Evolutionary conservation across 2,113 vertebrate genomes (phyloP), one percentile per base, ranked within the genome.

Genomic region (Nibea coibor): DNA sequence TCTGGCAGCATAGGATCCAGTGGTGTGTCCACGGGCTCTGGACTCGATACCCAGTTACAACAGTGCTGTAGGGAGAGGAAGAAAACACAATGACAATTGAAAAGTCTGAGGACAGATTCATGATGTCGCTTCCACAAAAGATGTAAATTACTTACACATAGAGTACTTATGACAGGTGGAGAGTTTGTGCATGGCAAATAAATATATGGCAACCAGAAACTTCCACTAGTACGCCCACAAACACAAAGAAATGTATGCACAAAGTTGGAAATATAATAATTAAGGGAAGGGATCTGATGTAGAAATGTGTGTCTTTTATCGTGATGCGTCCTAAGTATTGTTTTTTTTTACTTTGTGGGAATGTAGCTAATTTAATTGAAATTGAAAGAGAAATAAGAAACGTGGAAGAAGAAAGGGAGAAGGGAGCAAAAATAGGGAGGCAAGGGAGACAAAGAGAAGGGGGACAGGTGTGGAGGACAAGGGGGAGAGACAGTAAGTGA

Each of bases 31-130:
- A 99, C 79, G 0, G 97, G 96, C 86, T 99, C 97, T 0, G 97
- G 95, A 93, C 97, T 99, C 22, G 97, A 99, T 65, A 99, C 97
- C 98, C 98, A 99, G 88, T 99, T 99, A 90, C 96, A 96, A 91
- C 97, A 99, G 88, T 95, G 97, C 98, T 99, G 93, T 48, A 90
- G 91, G 68, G 63, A 93, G 19, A 75, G 26, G 35, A 57, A 47
- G 26, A 59, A 62, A 19, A 24, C 39, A 59, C 15, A 24, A 19
- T 42, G 35, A 74, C n/a, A 39, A 45, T n/a, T 58, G 20, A 53
- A 70, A 73, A 63, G 0, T 45, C 31, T 19, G 10, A 47, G 28
- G 9, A 62, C 3, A 57, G 8, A 76, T 62, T 20, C 20, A 24
- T 12, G n/a, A 56, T 43, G 19, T 26, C 22, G 12, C 4, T 24